phyloP scores from a whole-genome alignment of 2,888 invertebrate species.

The Drosophila tripunctata region DNA sequence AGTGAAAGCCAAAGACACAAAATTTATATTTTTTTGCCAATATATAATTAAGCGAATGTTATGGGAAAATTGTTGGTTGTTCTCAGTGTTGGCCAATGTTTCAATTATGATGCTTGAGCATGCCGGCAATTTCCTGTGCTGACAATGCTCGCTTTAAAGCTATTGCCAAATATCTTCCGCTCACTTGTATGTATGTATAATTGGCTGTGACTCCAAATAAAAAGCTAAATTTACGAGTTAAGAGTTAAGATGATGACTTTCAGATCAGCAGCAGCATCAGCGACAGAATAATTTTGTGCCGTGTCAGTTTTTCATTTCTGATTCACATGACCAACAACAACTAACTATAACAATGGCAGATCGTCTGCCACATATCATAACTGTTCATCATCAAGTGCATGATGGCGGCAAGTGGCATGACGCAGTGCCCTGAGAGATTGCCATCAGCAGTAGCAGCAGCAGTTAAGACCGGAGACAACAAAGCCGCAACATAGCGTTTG shows the following conservation, averaged over 20 bases:
- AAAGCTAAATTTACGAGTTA: too few species aligned
- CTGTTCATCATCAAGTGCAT: conserved; percentile 57
- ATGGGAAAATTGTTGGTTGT: conserved; percentile 2
- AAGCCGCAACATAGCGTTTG: conserved; percentile 6
- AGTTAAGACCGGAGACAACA: conserved; percentile 36
- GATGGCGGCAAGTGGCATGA: conserved; percentile 12
- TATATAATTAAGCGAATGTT: neutral
- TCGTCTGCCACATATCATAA: conserved; percentile 73
- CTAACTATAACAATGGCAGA: conserved; percentile 73
- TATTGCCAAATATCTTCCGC: conserved; percentile 25
- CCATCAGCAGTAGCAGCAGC: conserved; percentile 50
- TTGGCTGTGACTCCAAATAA: conserved; percentile 42
- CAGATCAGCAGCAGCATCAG: conserved; percentile 25
- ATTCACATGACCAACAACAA: conserved; percentile 71
- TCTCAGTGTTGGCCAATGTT: conserved; percentile 12
- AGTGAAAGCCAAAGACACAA: conserved; percentile 16
- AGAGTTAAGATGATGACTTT: conserved; percentile 55
- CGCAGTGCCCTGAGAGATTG: conserved; percentile 30
- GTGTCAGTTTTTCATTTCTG: conserved; percentile 25
- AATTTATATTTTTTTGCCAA: neutral
- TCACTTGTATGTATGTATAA: conserved; percentile 44
- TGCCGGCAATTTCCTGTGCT: conserved; percentile 22
- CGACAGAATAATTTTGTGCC: conserved; percentile 55
- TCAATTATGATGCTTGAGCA: conserved; percentile 12
- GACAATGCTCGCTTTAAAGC: conserved; percentile 15